A percentile compares a stretch with the other conserved stretches of the same genome.
phyloP scores from a whole-genome alignment of 2,888 invertebrate genomes.

The Microchrysa polita region DNA sequence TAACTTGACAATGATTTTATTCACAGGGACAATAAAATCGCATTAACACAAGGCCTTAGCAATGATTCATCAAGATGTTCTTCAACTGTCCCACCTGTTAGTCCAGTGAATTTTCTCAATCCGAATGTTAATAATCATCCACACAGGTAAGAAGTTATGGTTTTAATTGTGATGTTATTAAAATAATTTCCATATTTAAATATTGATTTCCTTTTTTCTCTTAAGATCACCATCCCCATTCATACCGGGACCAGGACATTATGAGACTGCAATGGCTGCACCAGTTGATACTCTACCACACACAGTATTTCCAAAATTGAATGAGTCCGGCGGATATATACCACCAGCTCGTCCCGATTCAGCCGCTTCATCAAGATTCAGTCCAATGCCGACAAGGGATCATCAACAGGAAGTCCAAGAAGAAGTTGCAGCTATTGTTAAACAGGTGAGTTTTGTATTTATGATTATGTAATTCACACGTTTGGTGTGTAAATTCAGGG shows the following conservation, averaged over 20 bases:
- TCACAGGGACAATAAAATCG: constrained; percentile 63
- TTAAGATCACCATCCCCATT: constrained; percentile 68
- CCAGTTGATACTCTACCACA: constrained; percentile 65
- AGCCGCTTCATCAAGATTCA: constrained; percentile 56
- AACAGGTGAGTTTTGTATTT: constrained; percentile 59
- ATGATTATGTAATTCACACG: no score
- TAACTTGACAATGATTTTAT: constrained; percentile 2
- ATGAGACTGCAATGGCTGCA: constrained; percentile 60
- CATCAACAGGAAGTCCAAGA: constrained; percentile 64
- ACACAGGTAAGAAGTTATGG: constrained; percentile 64
- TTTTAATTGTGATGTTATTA: not conserved
- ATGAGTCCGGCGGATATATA: constrained; percentile 63
- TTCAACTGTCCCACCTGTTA: constrained; percentile 61
- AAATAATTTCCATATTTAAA: not conserved
- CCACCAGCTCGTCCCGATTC: constrained; percentile 56
- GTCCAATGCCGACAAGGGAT: constrained; percentile 64
- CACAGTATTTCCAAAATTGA: constrained; percentile 67
- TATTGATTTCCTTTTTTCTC: not conserved
- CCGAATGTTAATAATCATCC: constrained; percentile 59
- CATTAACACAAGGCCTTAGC: constrained; percentile 64
- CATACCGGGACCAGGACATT: constrained; percentile 66
- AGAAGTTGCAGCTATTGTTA: constrained; percentile 62
- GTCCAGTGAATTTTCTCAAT: constrained; percentile 51
- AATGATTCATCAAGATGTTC: constrained; percentile 67
- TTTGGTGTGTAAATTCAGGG: no score